phyloP scores from a whole-genome alignment of 2,797 vertebrate genomes.

The Scolopax bukidnonensis region DNA sequence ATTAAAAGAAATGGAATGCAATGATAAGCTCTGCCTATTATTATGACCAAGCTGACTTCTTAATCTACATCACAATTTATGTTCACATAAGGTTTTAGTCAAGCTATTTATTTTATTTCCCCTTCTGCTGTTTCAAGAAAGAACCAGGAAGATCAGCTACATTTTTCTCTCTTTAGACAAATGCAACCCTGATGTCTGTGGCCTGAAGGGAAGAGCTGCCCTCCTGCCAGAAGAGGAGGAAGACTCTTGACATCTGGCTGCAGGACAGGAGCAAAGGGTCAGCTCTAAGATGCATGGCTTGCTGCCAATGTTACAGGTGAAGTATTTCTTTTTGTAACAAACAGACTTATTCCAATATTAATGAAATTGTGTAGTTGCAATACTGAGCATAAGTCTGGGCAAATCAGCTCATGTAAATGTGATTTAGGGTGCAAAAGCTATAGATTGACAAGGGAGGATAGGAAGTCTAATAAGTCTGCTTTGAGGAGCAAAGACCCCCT shows the following conservation, averaged over 20 bases:
- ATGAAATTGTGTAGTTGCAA: not conserved
- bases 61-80: not conserved
- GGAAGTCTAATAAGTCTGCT: not conserved
- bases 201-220: not conserved
- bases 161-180: conserved; percentile 13
- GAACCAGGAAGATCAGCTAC: not conserved
- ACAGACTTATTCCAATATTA: not conserved
- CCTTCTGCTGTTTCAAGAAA: conserved; percentile 6
- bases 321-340: not conserved
- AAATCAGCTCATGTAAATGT: not conserved
- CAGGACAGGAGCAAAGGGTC: not conserved
- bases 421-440: not conserved
- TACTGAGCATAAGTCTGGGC: fast-evolving
- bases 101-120: not conserved
- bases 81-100: not conserved
- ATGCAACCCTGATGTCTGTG: not conserved
- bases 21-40: not conserved
- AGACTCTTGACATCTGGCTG: not conserved
- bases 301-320: not conserved
- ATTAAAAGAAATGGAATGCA: not conserved
- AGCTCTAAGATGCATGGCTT: not conserved
- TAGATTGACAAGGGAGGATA: not conserved
- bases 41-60: not conserved
- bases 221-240: not conserved
- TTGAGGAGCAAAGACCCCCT: not conserved